Percentiles rank a stretch among this genome's conserved stretches.
Conservation (phyloP, 2,888 invertebrate species). For the Plusia festucae region DNA sequence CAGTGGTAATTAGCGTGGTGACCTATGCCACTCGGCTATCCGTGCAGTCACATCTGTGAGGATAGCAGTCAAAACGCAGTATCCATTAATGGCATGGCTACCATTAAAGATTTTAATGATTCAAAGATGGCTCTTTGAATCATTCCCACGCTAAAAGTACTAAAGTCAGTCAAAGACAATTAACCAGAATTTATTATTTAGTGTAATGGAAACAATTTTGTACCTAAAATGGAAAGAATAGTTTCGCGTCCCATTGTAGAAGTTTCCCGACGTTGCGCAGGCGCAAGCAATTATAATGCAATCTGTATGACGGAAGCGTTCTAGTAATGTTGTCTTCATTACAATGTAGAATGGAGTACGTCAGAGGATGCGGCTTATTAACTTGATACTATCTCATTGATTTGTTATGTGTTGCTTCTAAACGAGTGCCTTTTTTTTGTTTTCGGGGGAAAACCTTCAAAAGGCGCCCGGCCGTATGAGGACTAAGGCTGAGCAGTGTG, state of each 20-base stretch:
- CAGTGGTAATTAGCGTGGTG: too few relatives aligned
- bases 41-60: too few relatives aligned
- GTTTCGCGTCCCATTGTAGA: slow-evolving; percentile 43
- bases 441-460: too few relatives aligned
- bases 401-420: slow-evolving; percentile 39
- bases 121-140: background rate
- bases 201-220: slow-evolving; percentile 48
- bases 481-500: too few relatives aligned
- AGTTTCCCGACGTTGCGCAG: slow-evolving; percentile 43
- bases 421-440: too few relatives aligned
- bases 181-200: background rate
- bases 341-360: slow-evolving; percentile 34
- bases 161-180: background rate
- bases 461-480: too few relatives aligned
- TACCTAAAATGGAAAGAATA: slow-evolving; percentile 35
- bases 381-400: slow-evolving; percentile 34
- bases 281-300: slow-evolving; percentile 61
- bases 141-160: slow-evolving; percentile 2
- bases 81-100: too few relatives aligned
- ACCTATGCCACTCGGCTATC: too few relatives aligned
- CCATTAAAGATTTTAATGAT: too few relatives aligned
- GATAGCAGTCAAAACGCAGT: too few relatives aligned
- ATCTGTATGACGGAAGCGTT: slow-evolving; percentile 61
- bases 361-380: slow-evolving; percentile 42
- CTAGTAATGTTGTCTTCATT: slow-evolving; percentile 57